These are phyloP conservation scores for Antechinus stuartii DNA, from an alignment of 2,113 vertebrate genomes.

Conservation along the genomic window DNA sequence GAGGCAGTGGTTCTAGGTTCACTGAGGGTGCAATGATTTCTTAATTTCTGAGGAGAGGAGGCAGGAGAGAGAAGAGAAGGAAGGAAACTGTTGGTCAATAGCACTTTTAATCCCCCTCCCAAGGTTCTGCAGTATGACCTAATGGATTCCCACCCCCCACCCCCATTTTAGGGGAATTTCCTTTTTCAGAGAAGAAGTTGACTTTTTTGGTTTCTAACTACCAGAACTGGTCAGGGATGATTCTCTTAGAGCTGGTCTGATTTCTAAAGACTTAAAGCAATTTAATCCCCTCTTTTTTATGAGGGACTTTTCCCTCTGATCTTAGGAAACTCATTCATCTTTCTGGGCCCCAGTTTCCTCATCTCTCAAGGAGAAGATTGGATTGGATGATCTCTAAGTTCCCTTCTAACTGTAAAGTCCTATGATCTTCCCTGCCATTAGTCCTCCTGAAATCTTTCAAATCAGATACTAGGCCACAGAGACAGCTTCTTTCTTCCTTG, in stretches of 20 bases:
- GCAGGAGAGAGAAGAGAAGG: background rate
- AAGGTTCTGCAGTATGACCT: background rate
- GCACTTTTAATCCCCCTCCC: background rate
- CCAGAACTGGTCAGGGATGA: slow-evolving; percentile 26
- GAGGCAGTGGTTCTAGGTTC: slow-evolving; percentile 48
- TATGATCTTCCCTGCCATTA: background rate
- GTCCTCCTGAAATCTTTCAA: background rate
- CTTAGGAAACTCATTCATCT: background rate
- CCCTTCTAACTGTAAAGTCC: background rate
- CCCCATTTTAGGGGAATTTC: slow-evolving; percentile 41
- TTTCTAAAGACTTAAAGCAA: slow-evolving; percentile 2
- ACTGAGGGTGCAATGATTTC: background rate
- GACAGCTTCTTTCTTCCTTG: background rate
- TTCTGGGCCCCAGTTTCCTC: background rate
- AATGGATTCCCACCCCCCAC: slow-evolving; percentile 4
- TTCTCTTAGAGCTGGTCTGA: slow-evolving; percentile 7
- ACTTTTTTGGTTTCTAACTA: slow-evolving; percentile 37
- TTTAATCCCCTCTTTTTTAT: background rate
- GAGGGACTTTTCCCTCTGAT: background rate
- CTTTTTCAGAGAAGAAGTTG: slow-evolving; percentile 50
- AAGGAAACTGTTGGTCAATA: background rate
- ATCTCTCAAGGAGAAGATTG: background rate
- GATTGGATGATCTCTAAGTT: background rate
- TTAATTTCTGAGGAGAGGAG: slow-evolving; percentile 18
- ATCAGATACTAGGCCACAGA: background rate